Percentiles rank a stretch among this genome's conserved stretches.
phyloP scores from a whole-genome alignment of 2,113 vertebrate species.

The Telmatochromis sp. region DNA sequence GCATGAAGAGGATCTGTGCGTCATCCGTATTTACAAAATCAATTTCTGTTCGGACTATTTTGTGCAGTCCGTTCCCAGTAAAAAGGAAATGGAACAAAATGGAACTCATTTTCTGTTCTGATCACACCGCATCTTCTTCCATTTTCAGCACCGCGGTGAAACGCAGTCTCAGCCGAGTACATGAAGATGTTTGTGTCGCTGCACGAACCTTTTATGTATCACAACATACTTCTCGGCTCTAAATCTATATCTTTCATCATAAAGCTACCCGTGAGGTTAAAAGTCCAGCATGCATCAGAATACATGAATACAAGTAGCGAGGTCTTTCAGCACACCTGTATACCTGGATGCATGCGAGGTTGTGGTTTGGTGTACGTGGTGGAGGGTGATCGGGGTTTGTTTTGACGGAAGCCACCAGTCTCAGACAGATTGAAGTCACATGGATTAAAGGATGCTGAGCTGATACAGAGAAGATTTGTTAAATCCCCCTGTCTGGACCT shows the following conservation, averaged over 20 bases:
- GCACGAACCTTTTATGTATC: background rate
- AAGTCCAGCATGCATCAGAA: background rate
- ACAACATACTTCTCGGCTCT: background rate
- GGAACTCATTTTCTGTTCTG: background rate
- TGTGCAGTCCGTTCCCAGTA: background rate
- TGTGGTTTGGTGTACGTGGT: background rate
- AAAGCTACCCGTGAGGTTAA: background rate
- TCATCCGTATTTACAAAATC: background rate
- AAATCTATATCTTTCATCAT: background rate
- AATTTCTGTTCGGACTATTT: background rate
- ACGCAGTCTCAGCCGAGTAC: background rate
- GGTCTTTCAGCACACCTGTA: background rate
- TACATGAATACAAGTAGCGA: background rate
- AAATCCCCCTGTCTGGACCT: constrained; percentile 53
- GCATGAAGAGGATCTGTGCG: background rate
- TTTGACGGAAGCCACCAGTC: constrained; percentile 11
- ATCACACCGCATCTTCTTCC: background rate
- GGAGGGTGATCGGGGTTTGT: background rate
- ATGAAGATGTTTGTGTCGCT: background rate
- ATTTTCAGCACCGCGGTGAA: background rate
- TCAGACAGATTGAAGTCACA: constrained; percentile 52
- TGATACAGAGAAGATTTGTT: constrained; percentile 53
- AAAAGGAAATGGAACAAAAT: background rate
- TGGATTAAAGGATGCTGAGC: constrained; percentile 52
- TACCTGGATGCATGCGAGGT: background rate